Percentiles rank a stretch among this genome's conserved stretches.
Conservation (phyloP, 1,140 invertebrate genomes). For the Bombus pascuorum region DNA sequence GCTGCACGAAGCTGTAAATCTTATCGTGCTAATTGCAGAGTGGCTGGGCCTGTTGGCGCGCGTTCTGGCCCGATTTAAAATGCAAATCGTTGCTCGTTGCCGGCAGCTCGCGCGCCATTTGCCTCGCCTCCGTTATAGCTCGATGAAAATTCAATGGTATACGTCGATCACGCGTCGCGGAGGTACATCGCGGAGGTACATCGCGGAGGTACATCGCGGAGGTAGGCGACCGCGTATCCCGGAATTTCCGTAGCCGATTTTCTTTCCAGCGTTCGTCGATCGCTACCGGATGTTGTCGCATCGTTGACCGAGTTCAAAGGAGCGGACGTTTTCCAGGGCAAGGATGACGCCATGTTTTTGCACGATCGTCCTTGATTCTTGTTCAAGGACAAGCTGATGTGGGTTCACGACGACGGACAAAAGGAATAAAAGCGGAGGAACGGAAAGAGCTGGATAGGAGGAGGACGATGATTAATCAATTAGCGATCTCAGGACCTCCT, state of each 20-base stretch:
- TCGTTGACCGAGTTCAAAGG: background rate
- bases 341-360: slow-evolving; percentile 18
- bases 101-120: background rate
- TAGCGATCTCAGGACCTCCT: slow-evolving; percentile 63
- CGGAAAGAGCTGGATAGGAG: slow-evolving; percentile 33
- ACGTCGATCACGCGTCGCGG: background rate
- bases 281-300: background rate
- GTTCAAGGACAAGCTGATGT: slow-evolving; percentile 1
- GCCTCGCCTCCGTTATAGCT: background rate
- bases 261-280: background rate
- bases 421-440: slow-evolving; percentile 1
- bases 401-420: background rate
- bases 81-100: slow-evolving; percentile 35
- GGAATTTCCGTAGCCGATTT: background rate
- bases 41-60: background rate
- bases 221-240: no score
- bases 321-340: background rate
- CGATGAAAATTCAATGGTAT: slow-evolving; percentile 41
- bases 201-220: no score
- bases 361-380: slow-evolving; percentile 1
- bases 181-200: background rate
- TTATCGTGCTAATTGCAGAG: slow-evolving; percentile 49
- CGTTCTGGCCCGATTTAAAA: slow-evolving; percentile 28
- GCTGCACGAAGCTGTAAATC: slow-evolving; percentile 47
- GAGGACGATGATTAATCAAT: slow-evolving; percentile 70